Evolutionary conservation across 1,140 invertebrate species (phyloP).

Genomic region (Vollenhovia emeryi): DNA sequence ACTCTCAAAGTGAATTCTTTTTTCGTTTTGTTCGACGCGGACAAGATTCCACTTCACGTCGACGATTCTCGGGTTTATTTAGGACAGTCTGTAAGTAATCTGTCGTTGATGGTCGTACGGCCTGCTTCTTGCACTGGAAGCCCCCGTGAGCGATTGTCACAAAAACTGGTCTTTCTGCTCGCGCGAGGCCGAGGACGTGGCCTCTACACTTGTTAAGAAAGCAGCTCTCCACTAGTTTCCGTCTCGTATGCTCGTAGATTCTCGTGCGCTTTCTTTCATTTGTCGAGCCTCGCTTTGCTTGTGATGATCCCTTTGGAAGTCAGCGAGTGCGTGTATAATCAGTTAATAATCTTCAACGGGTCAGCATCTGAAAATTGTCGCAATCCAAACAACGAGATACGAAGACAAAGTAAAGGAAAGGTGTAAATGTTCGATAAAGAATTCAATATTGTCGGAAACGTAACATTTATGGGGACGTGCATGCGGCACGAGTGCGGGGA

Average conservation of each 20-base stretch:
- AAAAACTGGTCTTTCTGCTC: slow-evolving; percentile 70
- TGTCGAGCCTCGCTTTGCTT: background rate
- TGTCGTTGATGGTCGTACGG: slow-evolving; percentile 59
- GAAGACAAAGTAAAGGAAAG: background rate
- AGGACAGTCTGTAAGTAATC: slow-evolving; percentile 61
- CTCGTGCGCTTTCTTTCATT: slow-evolving; percentile 5
- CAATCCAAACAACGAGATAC: background rate
- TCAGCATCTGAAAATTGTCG: background rate
- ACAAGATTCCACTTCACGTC: slow-evolving; percentile 16
- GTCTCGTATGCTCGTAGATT: slow-evolving; percentile 3
- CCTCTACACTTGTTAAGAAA: slow-evolving; percentile 68
- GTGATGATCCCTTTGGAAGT: background rate
- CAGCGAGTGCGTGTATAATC: background rate
- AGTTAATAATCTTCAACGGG: background rate
- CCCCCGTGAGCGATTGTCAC: slow-evolving; percentile 64
- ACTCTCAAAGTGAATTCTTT: background rate
- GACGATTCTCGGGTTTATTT: slow-evolving; percentile 52
- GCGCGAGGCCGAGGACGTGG: slow-evolving; percentile 70
- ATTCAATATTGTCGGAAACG: background rate
- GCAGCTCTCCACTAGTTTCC: slow-evolving; percentile 41
- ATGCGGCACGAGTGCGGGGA: background rate
- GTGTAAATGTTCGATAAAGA: background rate
- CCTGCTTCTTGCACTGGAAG: slow-evolving; percentile 50
- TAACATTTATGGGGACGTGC: background rate
- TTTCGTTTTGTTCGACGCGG: slow-evolving; percentile 1